Conservation (phyloP, 2,113 vertebrate species). For the Nycticorax nycticorax region DNA sequence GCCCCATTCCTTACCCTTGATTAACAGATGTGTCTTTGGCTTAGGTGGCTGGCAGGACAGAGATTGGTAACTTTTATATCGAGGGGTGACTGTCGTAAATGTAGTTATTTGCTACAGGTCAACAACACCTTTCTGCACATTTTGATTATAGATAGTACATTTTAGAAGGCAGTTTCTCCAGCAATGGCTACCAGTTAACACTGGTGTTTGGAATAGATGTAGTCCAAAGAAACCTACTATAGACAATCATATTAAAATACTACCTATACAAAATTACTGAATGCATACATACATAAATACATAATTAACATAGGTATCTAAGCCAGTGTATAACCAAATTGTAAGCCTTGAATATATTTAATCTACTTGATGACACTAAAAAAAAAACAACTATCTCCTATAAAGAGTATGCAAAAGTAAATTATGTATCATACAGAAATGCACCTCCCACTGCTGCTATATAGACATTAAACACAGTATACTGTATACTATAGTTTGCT, state of each 20-base stretch:
- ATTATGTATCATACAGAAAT: background rate
- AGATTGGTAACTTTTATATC: background rate
- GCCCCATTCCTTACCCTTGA: background rate
- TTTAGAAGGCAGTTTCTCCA: background rate
- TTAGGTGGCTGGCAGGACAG: background rate
- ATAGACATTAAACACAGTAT: background rate
- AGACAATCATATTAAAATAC: background rate
- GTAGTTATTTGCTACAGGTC: background rate
- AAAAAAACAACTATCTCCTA: background rate
- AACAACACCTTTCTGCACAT: background rate
- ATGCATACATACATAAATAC: background rate
- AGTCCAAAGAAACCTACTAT: background rate
- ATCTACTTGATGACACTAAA: background rate
- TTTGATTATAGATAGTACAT: background rate
- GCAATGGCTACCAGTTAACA: background rate
- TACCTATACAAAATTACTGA: background rate
- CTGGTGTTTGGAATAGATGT: background rate
- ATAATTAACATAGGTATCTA: background rate
- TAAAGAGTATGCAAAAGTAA: background rate
- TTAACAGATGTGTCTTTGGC: background rate
- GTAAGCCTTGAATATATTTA: background rate
- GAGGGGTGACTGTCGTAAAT: background rate
- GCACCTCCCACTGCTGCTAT: background rate
- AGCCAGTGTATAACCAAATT: background rate
- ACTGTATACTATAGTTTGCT: background rate